Percentiles rank a stretch among this genome's conserved stretches.
Evolutionary conservation across 1,140 invertebrate genomes (phyloP).

Genomic region (Drosophila lacteicornis): DNA sequence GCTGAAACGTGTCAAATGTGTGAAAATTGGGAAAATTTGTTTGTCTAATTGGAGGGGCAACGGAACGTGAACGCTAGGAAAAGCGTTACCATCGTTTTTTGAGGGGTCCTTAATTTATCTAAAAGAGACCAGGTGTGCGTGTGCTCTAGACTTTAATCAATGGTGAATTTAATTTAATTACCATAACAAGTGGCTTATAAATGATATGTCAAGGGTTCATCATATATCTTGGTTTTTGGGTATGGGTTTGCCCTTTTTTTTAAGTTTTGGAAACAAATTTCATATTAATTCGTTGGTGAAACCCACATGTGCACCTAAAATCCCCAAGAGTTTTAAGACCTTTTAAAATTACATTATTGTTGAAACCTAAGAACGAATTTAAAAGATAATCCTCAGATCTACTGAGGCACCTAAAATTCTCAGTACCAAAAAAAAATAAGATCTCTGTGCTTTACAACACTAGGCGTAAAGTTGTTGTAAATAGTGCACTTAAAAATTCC

Average conservation of each 20-base stretch:
- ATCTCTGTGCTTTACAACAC: too few species aligned
- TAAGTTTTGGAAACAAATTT: background rate
- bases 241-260: background rate
- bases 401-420: too few species aligned
- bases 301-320: background rate
- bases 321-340: too few species aligned
- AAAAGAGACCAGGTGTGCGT: constrained; percentile 24
- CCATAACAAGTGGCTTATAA: constrained; percentile 8
- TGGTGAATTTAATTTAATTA: constrained; percentile 4
- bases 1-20: constrained; percentile 75
- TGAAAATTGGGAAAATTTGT: constrained; percentile 75
- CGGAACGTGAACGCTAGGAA: constrained; percentile 8
- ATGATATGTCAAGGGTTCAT: constrained; percentile 2
- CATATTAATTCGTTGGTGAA: too few species aligned
- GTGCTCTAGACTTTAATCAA: constrained; percentile 13
- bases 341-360: too few species aligned
- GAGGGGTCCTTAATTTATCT: constrained; percentile 17
- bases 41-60: constrained; percentile 63
- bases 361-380: too few species aligned
- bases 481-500: too few species aligned
- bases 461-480: too few species aligned
- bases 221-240: background rate
- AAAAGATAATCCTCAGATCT: too few species aligned
- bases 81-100: constrained; percentile 1
- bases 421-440: too few species aligned